These are phyloP conservation scores for Metopolophium dirhodum DNA, from an alignment of 1,140 invertebrate genomes.

Conservation along the genomic window DNA sequence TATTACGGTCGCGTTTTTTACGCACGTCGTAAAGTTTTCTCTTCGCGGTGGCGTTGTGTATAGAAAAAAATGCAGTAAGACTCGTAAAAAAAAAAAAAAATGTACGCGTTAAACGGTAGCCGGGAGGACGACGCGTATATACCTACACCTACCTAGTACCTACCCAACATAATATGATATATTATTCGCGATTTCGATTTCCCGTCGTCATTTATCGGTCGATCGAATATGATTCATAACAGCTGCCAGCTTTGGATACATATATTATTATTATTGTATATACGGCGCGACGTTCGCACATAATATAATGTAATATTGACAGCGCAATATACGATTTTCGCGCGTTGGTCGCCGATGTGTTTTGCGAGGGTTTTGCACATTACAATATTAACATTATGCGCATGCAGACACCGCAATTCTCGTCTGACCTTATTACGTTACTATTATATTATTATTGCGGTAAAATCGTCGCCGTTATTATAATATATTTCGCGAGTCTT, in stretches of 20 bases:
- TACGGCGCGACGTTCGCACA: neutral
- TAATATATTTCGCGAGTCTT: neutral
- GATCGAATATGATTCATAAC: conserved; percentile 1
- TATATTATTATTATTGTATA: neutral
- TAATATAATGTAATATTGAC: neutral
- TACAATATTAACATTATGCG: neutral
- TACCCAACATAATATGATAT: neutral
- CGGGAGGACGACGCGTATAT: neutral
- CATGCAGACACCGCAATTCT: neutral
- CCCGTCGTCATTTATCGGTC: neutral
- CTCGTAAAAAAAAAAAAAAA: neutral
- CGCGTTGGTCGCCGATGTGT: conserved; percentile 38
- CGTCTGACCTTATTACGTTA: conserved; percentile 28
- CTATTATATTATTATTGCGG: neutral
- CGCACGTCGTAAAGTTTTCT: neutral
- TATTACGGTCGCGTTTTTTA: neutral
- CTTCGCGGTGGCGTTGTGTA: neutral
- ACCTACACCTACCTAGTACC: neutral
- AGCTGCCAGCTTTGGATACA: neutral
- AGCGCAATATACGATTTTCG: neutral
- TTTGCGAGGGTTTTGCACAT: conserved; percentile 34
- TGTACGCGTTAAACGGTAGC: neutral
- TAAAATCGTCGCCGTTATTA: neutral
- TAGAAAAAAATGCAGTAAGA: neutral
- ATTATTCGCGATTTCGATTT: conserved; percentile 14